Base-by-base conservation (phyloP, 2,888 invertebrate genomes). In the Zaprionus obscuricornis region DNA sequence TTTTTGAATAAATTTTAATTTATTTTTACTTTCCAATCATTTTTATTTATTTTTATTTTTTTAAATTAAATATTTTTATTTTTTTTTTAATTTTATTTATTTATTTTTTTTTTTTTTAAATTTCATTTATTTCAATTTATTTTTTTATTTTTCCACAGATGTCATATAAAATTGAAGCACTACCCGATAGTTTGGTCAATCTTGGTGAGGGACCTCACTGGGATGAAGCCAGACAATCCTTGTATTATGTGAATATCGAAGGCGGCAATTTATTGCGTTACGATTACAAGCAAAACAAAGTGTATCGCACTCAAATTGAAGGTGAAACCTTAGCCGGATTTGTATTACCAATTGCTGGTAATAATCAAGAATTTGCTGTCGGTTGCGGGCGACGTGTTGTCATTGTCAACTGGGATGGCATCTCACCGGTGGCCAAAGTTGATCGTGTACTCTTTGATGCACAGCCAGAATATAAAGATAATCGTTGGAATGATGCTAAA, bases 401-500 rank as follows among this genome's bases (percentile, higher is more conserved):
- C 2, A 90, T 93, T 55, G 91, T 95, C 8, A 89, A 90, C 66
- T 95, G 95, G 95, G 92, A 93, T 81, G 94, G 94, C 0, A 78
- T 87, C 2, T 91, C 92, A 6, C 88, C 91, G 65, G 91, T 90
- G 46, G 87, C 91, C 5, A 91, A 91, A 16, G 90, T 92, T 2
- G 77, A 92, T 0, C 90, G 91, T 27, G 86, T 89, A 1, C 75
- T 94, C 1, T 89, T 92, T 0, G 92, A 93, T 74, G 93, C 95
- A 5, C 83, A 77, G 31, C 88, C 90, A 8, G 92, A 93, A 69
- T 89, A 90, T 29, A 68, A 86, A 1, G 90, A 79, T 5, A 94
- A 94, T 86, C 91, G 95, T 74, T 92, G 95, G 85, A 96, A 96
- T 77, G 96, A 96, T 84, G 96, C 93, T 20, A 96, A 96, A 90